Evolutionary conservation across 2,797 vertebrate genomes (phyloP).

Genomic region (Dicrostonyx torquatus): DNA sequence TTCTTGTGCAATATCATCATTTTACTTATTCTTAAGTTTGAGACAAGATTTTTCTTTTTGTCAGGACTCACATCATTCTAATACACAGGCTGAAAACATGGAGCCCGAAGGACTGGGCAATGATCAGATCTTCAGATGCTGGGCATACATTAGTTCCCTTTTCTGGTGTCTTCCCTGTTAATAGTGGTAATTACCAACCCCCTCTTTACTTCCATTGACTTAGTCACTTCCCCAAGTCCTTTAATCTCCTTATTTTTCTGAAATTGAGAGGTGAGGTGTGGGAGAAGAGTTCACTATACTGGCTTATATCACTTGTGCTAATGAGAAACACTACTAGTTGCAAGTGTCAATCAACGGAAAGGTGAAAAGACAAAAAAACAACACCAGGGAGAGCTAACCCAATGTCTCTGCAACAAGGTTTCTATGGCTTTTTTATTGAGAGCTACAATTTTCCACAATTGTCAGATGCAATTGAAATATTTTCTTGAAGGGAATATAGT

Average conservation of each 20-base stretch:
- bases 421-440: constrained; percentile 8
- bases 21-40: constrained; percentile 37
- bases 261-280: not conserved
- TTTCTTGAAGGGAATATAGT: constrained; percentile 9
- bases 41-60: constrained; percentile 35
- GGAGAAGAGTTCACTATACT: not conserved
- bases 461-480: constrained; percentile 10
- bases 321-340: constrained; percentile 18
- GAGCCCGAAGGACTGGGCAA: not conserved
- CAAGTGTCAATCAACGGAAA: constrained; percentile 8
- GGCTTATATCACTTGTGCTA: constrained; percentile 29
- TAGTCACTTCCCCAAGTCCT: constrained; percentile 47
- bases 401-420: not conserved
- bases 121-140: constrained; percentile 7
- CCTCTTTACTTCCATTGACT: not conserved
- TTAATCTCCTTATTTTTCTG: constrained; percentile 59
- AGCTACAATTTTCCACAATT: constrained; percentile 17
- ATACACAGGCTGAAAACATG: not conserved
- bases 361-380: not conserved
- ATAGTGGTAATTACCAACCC: constrained; percentile 32
- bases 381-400: not conserved
- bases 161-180: constrained; percentile 8
- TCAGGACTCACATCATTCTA: not conserved
- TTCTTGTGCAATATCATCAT: not conserved
- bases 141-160: not conserved